Evolutionary conservation across 2,797 vertebrate genomes (phyloP).

Genomic region (Natrix natrix): DNA sequence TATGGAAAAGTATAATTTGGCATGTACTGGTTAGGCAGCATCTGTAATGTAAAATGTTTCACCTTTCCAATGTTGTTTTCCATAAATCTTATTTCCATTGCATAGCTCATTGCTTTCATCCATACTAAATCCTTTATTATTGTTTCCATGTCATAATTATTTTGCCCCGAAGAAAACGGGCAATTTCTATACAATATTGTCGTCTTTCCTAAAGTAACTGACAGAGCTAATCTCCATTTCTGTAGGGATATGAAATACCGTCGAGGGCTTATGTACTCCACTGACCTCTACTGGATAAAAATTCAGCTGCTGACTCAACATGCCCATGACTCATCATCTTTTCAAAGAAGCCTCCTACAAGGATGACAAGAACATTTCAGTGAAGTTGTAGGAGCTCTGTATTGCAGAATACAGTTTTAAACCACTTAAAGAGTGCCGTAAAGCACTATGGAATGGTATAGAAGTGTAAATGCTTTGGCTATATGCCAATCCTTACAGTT

Average conservation of each 20-base stretch:
- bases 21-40: conserved; percentile 7
- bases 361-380: background rate
- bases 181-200: conserved; percentile 1
- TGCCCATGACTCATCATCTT: background rate
- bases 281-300: conserved; percentile 44
- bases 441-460: background rate
- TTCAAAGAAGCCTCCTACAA: background rate
- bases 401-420: background rate
- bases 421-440: background rate
- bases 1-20: background rate
- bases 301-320: background rate
- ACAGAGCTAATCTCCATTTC: background rate
- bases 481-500: background rate
- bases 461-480: background rate
- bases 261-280: background rate
- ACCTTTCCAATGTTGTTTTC: background rate
- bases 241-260: background rate
- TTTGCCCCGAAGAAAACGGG: background rate
- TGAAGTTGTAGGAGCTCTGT: background rate
- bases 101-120: conserved; percentile 9
- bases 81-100: conserved; percentile 16
- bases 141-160: conserved; percentile 14
- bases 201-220: background rate
- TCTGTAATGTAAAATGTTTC: conserved; percentile 15
- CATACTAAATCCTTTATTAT: conserved; percentile 18